Base-by-base conservation (phyloP, 37 sponge, comb jelly and placozoan species). In the Chondrilla cf. caribensis region DNA sequence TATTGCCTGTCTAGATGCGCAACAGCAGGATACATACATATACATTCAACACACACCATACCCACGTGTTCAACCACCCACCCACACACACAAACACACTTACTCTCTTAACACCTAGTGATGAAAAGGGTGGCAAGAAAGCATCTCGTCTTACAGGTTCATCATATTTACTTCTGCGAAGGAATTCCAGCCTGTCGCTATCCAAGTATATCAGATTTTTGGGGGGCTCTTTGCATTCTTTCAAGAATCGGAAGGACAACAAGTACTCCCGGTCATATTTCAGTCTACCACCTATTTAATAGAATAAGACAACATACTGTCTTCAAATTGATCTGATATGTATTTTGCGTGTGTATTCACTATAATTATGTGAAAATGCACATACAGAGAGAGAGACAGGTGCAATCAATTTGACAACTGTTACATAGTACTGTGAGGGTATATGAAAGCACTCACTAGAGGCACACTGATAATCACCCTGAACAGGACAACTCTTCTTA, bases 201-300 rank as follows among this genome's bases (percentile, higher is more conserved):
- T 86, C 86, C 28, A 24, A 15, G 19, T 18, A 11, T 54, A 36
- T 21, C 15, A 89, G 75, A 11, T 76, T 38, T 2, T 55, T 55
- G 2, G 89, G 93, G 1, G 68, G 59, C 19, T 86, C 80, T 44
- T 84, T 70, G 35, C 81, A 81, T 0, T 33, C 51, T 2, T 38
- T 64, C 22, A 77, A 35, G 40, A 39, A 3, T 54, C 76, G 84
- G 54, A 92, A 89, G 14, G 17, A 11, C 67, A 92, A 60, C 21
- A 92, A 87, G 59, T 89, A 89, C 15, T 89, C 87, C 40, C 93
- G 60, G 24, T 62, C 31, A 38, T 92, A 92, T 15, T 25, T 87
- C 54, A 70, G 84, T 8, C 88, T 55, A 28, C 77, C 81, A 54
- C 32, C 89, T 37, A 17, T 3, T 70, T 29, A 33, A 5, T n/a